A percentile compares a stretch with the other conserved stretches of the same genome.
Evolutionary conservation across 2,797 vertebrate species (phyloP).

Genomic region (Premnoplex brunnescens): DNA sequence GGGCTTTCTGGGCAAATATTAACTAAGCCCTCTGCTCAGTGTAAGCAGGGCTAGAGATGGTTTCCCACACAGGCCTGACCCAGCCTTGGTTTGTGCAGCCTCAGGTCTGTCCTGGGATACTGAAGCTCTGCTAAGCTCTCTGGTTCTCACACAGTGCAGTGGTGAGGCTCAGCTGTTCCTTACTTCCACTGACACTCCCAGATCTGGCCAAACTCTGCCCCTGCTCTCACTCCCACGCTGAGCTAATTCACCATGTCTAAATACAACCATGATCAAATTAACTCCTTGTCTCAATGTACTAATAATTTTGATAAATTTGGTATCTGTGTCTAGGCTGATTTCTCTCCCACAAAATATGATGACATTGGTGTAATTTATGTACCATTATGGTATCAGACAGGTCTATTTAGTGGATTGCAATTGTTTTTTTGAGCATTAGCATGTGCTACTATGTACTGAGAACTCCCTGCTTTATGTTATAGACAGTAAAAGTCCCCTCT

Average conservation of each 20-base stretch:
- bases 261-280: not conserved
- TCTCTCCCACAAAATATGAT: not conserved
- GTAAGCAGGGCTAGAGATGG: not conserved
- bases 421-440: not conserved
- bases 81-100: not conserved
- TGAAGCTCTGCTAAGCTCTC: not conserved
- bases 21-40: fast-evolving
- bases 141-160: not conserved
- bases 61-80: not conserved
- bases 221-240: not conserved
- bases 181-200: not conserved
- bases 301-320: not conserved
- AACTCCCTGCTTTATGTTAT: not conserved
- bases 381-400: not conserved
- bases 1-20: not conserved
- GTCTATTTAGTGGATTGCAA: not conserved
- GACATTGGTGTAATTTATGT: not conserved
- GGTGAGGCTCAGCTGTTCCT: not conserved
- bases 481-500: not conserved
- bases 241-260: not conserved
- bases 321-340: not conserved
- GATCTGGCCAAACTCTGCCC: not conserved
- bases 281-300: not conserved
- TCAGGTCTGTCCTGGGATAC: not conserved
- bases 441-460: not conserved